Base-by-base conservation (phyloP, 2,797 vertebrate species). In the Molossus molossus region DNA sequence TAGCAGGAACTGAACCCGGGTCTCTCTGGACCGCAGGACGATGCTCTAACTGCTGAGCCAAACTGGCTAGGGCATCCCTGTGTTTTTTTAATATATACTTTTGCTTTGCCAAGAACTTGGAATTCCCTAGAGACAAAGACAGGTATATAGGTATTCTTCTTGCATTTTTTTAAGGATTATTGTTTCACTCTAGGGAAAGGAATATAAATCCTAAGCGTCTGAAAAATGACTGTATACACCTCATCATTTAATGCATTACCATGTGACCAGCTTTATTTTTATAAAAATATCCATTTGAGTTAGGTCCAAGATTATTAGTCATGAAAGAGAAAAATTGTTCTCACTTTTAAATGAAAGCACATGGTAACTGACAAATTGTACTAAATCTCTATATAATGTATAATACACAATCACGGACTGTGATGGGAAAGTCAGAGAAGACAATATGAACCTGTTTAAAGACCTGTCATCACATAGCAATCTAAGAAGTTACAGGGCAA, bases 321-420 rank as follows among this genome's bases (percentile, higher is more conserved):
- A 76, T 69, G 14, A 85, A 82, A 86, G 65, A 33, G 33, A 87
- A 95, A 64, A 15, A 79, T 64, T 25, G n/a, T 20, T 37, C n/a
- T 27, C 9, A 86, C 37, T 81, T 91, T 82, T 94, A 67, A 95
- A 88, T 80, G 53, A 95, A 95, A 91, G 23, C 33, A 83, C 50
- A 80, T 87, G 53, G 45, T 33, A 55, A 90, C 17, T 25, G 48
- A 83, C 29, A 93, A 23, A 70, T 1, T 79, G 25, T 83, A 69
- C 82, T 45, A 94, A 62, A 83, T 14, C 91, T 82, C n/a, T 90
- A 17, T 48, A 55, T 65, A 85, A 84, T 27, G 20, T 25, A 13
- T 50, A 81, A 45, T 40, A 72, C 18, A 75, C 53, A 92, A 85
- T 81, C 58, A 18, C 7, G 50, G 29, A 57, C 18, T 37, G 27